Conservation (phyloP, 1,140 invertebrate species). For the Geopemphigus sp. region DNA sequence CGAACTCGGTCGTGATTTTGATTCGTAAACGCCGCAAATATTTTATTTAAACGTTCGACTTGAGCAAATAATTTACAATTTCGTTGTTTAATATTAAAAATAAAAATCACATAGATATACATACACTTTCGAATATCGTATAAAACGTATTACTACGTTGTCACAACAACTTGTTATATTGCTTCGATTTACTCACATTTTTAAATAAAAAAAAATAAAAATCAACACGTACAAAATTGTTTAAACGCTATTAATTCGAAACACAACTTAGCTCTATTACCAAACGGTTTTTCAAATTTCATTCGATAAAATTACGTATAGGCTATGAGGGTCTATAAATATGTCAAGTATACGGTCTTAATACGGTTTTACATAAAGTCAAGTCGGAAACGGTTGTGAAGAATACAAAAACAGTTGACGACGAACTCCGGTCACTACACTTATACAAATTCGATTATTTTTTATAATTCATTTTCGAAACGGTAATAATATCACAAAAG, state of each 20-base stretch:
- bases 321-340: neutral
- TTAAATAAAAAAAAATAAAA: neutral
- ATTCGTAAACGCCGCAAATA: neutral
- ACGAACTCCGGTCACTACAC: too few relatives aligned
- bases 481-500: too few relatives aligned
- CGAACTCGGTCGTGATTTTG: neutral
- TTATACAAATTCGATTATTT: too few relatives aligned
- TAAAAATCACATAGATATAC: neutral
- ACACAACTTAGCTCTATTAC: neutral
- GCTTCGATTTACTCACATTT: constrained; percentile 10
- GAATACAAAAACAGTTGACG: too few relatives aligned
- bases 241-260: constrained; percentile 21
- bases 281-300: neutral
- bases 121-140: neutral
- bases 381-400: too few relatives aligned
- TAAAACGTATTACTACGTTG: constrained; percentile 12
- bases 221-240: neutral
- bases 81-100: constrained; percentile 34
- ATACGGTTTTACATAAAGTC: too few relatives aligned
- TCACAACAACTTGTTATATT: neutral
- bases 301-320: neutral
- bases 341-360: too few relatives aligned
- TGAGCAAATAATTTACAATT: constrained; percentile 36
- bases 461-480: too few relatives aligned
- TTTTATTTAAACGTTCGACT: neutral